Base-by-base conservation (phyloP, 2,113 vertebrate genomes). In the Electrona antarctica region DNA sequence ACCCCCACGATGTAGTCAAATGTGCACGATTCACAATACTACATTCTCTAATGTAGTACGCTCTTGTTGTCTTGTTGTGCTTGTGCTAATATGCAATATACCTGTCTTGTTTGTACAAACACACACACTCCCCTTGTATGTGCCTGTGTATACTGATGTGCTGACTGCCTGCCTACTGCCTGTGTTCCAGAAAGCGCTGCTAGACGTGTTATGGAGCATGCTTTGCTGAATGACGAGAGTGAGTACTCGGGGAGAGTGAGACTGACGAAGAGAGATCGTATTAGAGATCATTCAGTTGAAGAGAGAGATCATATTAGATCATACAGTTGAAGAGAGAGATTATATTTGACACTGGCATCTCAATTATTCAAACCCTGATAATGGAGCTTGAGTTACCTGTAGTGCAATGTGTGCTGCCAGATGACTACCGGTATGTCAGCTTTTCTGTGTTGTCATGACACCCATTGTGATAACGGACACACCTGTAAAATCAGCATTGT, bases 211-310 rank as follows among this genome's bases (percentile, higher is more conserved):
- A 99, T 98, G 98, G 97, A 98, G 87, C 95, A 95, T 72, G 97
- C 98, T 61, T 94, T 99, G 92, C 96, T 99, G 90, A 99, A 93
- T 86, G 98, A 99, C 0, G 95, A 98, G 91, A 93, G 98, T 98
- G 93, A 99, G 98, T 89, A 87, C 85, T 71, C 4, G 10, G 89
- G 33, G 62, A 49, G 59, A 54, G n/a, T n/a, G n/a, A n/a, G 7
- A 13, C 7, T 14, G 46, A 69, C 57, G 67, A 57, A 76, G 49
- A 63, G 28, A 12, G 60, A 63, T 12, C 7, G 64, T 75, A 29
- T 54, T 70, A 5, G 56, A 7, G 56, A 7, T 3, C 4, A 7
- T 78, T 0, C 21, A 60, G 33, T 47, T 56, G 8, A 57, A 14
- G 33, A 41, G 13, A 54, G 51, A 13, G 51, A 54, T 50, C 7